Evolutionary conservation across 2,888 invertebrate genomes (phyloP).

Genomic region (Macaria liturata): DNA sequence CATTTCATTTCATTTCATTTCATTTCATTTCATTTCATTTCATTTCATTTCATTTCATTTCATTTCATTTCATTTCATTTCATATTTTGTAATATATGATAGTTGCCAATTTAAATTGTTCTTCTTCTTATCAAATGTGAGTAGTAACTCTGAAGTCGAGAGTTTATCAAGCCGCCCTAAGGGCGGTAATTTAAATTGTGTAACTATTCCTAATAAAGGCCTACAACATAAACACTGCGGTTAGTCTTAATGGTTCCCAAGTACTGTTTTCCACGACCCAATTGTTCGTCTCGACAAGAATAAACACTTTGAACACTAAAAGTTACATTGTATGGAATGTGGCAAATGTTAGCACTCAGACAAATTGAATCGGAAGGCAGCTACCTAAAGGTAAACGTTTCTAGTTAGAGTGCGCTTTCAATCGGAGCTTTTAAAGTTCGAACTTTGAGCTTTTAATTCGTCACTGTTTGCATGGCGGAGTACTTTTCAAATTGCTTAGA

Average conservation of each 20-base stretch:
- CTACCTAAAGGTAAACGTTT: constrained; percentile 21
- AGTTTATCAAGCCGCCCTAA: no score
- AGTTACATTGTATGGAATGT: constrained; percentile 33
- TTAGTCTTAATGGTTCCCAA: background rate
- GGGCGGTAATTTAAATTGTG: no score
- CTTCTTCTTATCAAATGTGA: no score
- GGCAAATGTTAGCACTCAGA: constrained; percentile 30
- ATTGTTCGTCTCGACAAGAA: constrained; percentile 14
- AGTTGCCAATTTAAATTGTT: no score
- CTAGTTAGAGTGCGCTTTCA: constrained; percentile 14
- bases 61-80: no score
- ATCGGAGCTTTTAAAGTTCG: constrained; percentile 21
- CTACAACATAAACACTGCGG: no score
- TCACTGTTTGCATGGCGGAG: constrained; percentile 24
- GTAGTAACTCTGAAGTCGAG: no score
- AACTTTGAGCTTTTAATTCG: constrained; percentile 19
- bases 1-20: no score
- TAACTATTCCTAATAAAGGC: no score
- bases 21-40: no score
- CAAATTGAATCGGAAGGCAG: constrained; percentile 32
- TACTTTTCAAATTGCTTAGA: constrained; percentile 11
- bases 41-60: no score
- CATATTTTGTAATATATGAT: no score
- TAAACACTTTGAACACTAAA: constrained; percentile 24
- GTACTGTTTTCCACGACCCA: constrained; percentile 5